phyloP scores from a whole-genome alignment of 2,113 vertebrate genomes.

The Hippocampus abdominalis region DNA sequence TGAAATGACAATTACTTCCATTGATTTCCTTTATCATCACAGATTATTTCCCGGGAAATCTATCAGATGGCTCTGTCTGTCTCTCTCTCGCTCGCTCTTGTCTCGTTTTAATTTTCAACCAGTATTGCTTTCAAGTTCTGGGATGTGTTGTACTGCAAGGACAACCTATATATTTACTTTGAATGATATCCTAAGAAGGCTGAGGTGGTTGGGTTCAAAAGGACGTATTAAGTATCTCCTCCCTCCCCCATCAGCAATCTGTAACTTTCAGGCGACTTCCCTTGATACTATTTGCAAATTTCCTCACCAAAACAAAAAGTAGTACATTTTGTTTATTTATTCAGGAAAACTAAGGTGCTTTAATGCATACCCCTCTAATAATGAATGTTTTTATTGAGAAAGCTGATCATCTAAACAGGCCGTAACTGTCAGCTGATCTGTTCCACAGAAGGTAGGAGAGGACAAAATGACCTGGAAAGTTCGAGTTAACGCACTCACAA shows the following conservation, averaged over 20 bases:
- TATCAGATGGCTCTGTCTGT: not conserved
- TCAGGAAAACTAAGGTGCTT: not conserved
- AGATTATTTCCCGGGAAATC: not conserved
- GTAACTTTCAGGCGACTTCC: not conserved
- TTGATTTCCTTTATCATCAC: not conserved
- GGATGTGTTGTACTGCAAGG: not conserved
- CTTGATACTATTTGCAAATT: not conserved
- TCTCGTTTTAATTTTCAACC: not conserved
- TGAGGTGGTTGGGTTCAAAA: constrained; percentile 1
- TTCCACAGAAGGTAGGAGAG: constrained; percentile 13
- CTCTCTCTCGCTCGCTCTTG: not conserved
- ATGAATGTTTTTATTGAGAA: constrained; percentile 22
- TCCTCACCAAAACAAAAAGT: no score
- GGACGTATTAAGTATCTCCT: not conserved
- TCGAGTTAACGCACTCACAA: constrained; percentile 23
- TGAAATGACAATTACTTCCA: not conserved
- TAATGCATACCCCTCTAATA: not conserved
- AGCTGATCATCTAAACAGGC: constrained; percentile 16
- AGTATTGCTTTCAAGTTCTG: not conserved
- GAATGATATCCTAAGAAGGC: not conserved
- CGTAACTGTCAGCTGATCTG: constrained; percentile 30
- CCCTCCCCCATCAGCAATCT: not conserved
- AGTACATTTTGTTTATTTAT: no score
- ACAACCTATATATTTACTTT: constrained; percentile 2
- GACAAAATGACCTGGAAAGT: constrained; percentile 30